Conservation (phyloP, 1,140 invertebrate genomes). For the Eumaeus atala region DNA sequence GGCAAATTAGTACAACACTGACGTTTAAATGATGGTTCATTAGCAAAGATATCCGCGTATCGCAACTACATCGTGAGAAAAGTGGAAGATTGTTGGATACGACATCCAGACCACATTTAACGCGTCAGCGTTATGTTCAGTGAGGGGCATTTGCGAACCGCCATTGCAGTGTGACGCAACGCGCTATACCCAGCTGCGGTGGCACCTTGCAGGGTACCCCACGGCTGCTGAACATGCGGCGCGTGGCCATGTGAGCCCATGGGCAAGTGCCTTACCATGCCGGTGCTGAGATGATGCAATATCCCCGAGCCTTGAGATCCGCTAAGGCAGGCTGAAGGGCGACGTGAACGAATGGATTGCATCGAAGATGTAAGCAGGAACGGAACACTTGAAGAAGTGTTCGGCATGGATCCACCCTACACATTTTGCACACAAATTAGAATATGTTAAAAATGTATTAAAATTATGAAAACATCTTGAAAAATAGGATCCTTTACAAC, state of each 20-base stretch:
- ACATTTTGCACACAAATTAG: constrained; percentile 16
- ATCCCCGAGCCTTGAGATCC: constrained; percentile 83
- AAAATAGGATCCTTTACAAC: no score
- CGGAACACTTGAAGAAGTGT: constrained; percentile 89
- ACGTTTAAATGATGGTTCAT: background rate
- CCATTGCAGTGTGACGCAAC: constrained; percentile 75
- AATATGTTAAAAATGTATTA: background rate
- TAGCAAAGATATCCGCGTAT: constrained; percentile 8
- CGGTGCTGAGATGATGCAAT: constrained; percentile 87
- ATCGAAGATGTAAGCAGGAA: constrained; percentile 87
- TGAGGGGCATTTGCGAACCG: constrained; percentile 85
- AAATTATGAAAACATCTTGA: no score
- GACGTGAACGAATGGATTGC: constrained; percentile 86
- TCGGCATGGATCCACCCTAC: constrained; percentile 89
- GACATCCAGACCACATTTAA: constrained; percentile 30
- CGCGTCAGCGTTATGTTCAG: constrained; percentile 74
- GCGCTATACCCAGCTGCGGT: constrained; percentile 73
- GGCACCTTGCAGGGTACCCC: constrained; percentile 79
- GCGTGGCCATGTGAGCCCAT: constrained; percentile 76
- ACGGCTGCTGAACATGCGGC: constrained; percentile 75
- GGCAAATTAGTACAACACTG: background rate
- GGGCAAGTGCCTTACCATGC: constrained; percentile 69
- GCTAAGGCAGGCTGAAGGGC: constrained; percentile 80
- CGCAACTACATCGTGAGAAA: constrained; percentile 9
- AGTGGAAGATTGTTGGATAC: background rate